Evolutionary conservation across 2,113 vertebrate species (phyloP).

Genomic region (Condylura cristata): DNA sequence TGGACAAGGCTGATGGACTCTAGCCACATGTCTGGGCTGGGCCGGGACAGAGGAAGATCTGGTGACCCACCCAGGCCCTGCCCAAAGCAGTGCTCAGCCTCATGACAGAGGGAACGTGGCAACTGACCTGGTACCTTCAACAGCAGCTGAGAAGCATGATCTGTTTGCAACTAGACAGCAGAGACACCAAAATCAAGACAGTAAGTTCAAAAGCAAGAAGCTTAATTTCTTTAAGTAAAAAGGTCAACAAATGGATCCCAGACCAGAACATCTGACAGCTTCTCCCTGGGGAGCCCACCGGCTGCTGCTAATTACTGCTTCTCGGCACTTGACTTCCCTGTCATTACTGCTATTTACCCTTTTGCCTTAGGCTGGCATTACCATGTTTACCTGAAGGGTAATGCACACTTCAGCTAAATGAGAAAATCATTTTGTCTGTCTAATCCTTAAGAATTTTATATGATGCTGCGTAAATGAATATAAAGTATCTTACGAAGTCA

Average conservation of each 20-base stretch:
- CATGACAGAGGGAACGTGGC: not conserved
- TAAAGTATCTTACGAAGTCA: conserved; percentile 57
- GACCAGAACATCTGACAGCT: not conserved
- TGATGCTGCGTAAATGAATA: conserved; percentile 50
- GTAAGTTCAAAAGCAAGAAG: not conserved
- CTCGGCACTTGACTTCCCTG: not conserved
- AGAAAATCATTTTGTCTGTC: conserved; percentile 44
- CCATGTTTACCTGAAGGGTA: conserved; percentile 56
- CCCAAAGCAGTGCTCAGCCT: not conserved
- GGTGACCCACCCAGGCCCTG: rapidly evolving
- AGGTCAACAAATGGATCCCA: not conserved
- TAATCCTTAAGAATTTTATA: conserved; percentile 30
- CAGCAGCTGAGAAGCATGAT: no score
- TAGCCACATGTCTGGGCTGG: not conserved
- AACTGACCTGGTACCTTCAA: not conserved
- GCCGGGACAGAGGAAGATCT: not conserved
- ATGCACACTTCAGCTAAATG: conserved; percentile 39
- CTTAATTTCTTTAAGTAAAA: not conserved
- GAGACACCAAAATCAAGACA: not conserved
- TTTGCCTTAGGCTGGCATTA: conserved; percentile 44
- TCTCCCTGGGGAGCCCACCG: not conserved
- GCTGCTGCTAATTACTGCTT: not conserved
- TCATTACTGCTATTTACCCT: conserved; percentile 1
- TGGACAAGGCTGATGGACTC: conserved; percentile 21
- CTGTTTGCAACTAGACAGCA: not conserved